phyloP scores from a whole-genome alignment of 2,888 invertebrate genomes.

The Pantelozetes paolii region DNA sequence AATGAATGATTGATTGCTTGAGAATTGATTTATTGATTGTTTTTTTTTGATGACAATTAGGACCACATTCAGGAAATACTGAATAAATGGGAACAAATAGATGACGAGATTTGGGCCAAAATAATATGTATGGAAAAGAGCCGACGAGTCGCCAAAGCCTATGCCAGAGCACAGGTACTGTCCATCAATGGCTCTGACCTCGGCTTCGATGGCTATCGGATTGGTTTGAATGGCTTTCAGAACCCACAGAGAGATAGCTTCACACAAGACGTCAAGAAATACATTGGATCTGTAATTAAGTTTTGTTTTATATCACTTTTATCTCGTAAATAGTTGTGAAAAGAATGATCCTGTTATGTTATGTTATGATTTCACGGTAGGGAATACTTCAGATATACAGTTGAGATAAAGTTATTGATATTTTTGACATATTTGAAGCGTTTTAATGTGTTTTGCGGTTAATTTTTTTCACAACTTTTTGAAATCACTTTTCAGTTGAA shows the following conservation, averaged over 20 bases:
- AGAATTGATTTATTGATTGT: neutral
- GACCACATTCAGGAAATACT: conserved; percentile 87
- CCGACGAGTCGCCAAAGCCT: conserved; percentile 91
- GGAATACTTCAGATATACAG: too few species aligned
- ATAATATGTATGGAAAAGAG: conserved; percentile 94
- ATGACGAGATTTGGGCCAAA: conserved; percentile 98
- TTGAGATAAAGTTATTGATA: too few species aligned
- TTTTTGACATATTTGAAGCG: too few species aligned
- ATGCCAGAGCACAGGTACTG: conserved; percentile 88
- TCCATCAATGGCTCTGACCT: conserved; percentile 93
- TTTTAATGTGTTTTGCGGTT: too few species aligned
- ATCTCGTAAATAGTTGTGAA: too few species aligned
- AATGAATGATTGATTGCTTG: neutral
- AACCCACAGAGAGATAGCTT: conserved; percentile 91
- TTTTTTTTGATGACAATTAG: neutral
- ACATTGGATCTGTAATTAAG: conserved; percentile 78
- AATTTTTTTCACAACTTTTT: too few species aligned
- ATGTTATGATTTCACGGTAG: too few species aligned
- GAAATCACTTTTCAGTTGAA: too few species aligned
- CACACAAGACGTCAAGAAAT: conserved; percentile 85
- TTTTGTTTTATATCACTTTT: neutral
- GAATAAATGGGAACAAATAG: conserved; percentile 93
- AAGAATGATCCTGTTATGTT: too few species aligned
- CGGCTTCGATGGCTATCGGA: conserved; percentile 95
- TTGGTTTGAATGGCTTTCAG: conserved; percentile 91